These are phyloP conservation scores for Leucophora obtusa DNA, from an alignment of 2,888 invertebrate genomes.

Conservation along the genomic window DNA sequence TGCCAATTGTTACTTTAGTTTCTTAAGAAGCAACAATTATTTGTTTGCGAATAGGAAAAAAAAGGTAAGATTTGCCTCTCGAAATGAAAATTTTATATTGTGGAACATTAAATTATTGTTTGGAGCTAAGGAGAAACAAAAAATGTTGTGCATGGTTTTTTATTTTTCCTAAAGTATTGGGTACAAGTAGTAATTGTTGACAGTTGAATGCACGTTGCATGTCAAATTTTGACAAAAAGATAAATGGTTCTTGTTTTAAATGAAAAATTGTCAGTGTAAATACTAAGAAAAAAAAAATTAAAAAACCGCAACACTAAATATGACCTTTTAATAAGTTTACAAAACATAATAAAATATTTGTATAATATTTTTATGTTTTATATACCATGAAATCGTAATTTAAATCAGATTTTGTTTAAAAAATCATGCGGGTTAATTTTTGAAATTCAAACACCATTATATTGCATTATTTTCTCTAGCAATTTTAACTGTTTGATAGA, in stretches of 20 bases:
- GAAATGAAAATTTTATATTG: neutral
- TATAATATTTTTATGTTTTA: conserved; percentile 25
- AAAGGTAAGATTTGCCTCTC: conserved; percentile 43
- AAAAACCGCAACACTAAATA: conserved; percentile 21
- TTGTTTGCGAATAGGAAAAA: conserved; percentile 16
- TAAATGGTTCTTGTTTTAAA: conserved; percentile 61
- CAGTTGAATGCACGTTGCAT: conserved; percentile 76
- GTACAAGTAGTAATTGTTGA: conserved; percentile 74
- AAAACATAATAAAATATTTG: conserved; percentile 4
- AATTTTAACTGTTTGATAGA: conserved; percentile 47
- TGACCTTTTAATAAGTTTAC: conserved; percentile 54
- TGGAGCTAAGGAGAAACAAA: neutral
- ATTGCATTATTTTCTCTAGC: neutral
- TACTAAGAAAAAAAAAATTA: neutral
- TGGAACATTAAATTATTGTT: conserved; percentile 1
- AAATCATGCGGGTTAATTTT: conserved; percentile 34
- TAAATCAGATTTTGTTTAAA: conserved; percentile 32
- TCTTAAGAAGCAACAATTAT: conserved; percentile 57
- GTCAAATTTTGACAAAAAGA: conserved; percentile 70
- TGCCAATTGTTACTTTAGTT: conserved; percentile 48
- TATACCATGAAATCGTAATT: conserved; percentile 26
- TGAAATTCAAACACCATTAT: neutral
- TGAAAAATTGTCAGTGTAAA: conserved; percentile 51
- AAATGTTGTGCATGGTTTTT: conserved; percentile 15
- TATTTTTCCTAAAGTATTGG: conserved; percentile 26